phyloP scores from a whole-genome alignment of 2,113 vertebrate genomes.

The Nibea coibor region DNA sequence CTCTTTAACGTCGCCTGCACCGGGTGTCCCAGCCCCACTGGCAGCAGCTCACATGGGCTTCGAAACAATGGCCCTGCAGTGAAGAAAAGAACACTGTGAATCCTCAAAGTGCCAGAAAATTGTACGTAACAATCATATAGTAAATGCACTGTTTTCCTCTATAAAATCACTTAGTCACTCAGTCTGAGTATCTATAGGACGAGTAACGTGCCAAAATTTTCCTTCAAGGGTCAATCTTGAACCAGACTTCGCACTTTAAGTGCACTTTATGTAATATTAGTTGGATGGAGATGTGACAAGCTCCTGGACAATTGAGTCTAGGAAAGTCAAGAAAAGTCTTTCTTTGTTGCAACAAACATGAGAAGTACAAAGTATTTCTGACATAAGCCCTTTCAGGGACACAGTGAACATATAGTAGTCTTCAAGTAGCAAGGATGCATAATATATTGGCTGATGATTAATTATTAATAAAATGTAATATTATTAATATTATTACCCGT shows the following conservation, averaged over 20 bases:
- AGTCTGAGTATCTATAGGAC: background rate
- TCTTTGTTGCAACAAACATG: background rate
- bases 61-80: slow-evolving; percentile 85
- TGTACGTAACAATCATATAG: background rate
- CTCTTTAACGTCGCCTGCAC: slow-evolving; percentile 92
- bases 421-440: too few relatives aligned
- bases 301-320: background rate
- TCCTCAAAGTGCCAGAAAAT: background rate
- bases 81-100: background rate
- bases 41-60: slow-evolving; percentile 86
- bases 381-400: background rate
- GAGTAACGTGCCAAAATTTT: background rate
- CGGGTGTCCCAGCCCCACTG: slow-evolving; percentile 89
- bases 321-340: background rate
- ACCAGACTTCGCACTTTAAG: background rate
- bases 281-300: background rate
- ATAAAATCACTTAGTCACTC: background rate
- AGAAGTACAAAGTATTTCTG: background rate
- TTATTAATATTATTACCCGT: too few relatives aligned
- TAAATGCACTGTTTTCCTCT: background rate
- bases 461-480: background rate
- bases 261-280: background rate
- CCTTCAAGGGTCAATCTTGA: background rate
- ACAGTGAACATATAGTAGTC: background rate
- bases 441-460: background rate